These are phyloP conservation scores for Enteromius mattozi DNA, from an alignment of 2,797 vertebrate genomes.

Conservation along the genomic window DNA sequence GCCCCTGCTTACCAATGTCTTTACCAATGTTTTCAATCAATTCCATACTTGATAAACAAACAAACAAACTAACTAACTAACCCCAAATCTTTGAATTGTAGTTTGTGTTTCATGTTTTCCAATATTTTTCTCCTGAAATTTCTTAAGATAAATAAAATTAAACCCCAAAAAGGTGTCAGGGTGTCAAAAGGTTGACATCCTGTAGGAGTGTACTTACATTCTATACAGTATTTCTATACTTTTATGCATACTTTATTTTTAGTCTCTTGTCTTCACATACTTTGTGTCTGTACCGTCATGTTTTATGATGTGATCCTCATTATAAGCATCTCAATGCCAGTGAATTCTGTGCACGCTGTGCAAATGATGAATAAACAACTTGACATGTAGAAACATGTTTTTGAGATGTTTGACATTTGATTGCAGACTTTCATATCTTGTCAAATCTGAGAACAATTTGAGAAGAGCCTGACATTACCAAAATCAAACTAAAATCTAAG, in stretches of 20 bases:
- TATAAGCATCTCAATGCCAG: slow-evolving; percentile 9
- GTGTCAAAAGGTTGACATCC: too few species aligned
- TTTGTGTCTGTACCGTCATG: not conserved
- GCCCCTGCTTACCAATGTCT: not conserved
- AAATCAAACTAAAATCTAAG: not conserved
- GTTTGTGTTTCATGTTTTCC: not conserved
- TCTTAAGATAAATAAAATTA: not conserved
- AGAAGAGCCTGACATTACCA: not conserved
- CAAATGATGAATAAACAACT: slow-evolving; percentile 10
- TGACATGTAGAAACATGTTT: slow-evolving; percentile 3
- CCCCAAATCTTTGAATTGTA: not conserved
- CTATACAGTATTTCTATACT: not conserved
- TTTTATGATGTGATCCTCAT: slow-evolving; percentile 25
- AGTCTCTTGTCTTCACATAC: not conserved
- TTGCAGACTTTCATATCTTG: not conserved
- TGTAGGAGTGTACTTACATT: not conserved
- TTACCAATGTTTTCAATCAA: not conserved
- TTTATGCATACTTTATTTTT: not conserved
- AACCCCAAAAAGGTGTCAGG: not conserved
- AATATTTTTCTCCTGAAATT: not conserved
- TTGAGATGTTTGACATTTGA: slow-evolving; percentile 4
- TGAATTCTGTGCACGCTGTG: not conserved
- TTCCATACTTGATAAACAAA: too few species aligned
- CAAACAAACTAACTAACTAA: not conserved
- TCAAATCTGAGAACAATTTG: slow-evolving; percentile 1